Evolutionary conservation across 2,113 vertebrate genomes (phyloP), one percentile per base, ranked within the genome.

Genomic region (Oncorhynchus masou): DNA sequence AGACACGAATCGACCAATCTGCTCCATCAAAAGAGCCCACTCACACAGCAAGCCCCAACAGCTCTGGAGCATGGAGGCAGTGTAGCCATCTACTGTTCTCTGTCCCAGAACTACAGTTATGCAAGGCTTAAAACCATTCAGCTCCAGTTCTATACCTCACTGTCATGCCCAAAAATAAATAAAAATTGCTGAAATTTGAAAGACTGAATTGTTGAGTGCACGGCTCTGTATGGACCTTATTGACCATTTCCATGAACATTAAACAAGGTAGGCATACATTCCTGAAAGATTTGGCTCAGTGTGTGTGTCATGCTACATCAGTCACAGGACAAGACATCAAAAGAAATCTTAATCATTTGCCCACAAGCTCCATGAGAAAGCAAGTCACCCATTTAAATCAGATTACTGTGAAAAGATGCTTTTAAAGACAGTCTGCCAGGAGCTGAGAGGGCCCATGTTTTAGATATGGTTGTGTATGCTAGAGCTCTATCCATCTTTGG

Each of bases 1-100:
- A 67, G 27, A 67, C 4, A 6, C 51, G 22, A 59, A 59, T 72
- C 29, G 7, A 62, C 29, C 71, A 22, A 62, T 73, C 71, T 73
- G 27, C 57, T 39, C 5, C 20, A 31, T 72, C 16, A 31, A 59
- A 59, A 39, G 24, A 25, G 15, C 49, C 7, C 13, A 15, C 13
- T 71, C 45, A 16, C 49, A 16, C 70, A 48, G 49, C 71, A 62
- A 60, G 71, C 54, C 54, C 20, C 9, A 22, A 73, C 57, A 39
- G 71, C 27, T 62, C 54, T 34, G 3, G 12, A 54, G 51, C 15
- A 54, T 54, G 11, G 57, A 48, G 34, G 67, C 67, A 69, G n/a
- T n/a, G 11, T 8, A 66, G 29, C 22, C 67, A 45, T n/a, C 7
- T 68, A 29, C 29, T 29, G 16, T 15, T 29, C 31, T 39, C 39